Evolutionary conservation across 1,140 invertebrate species (phyloP).

Genomic region (Apis cerana): DNA sequence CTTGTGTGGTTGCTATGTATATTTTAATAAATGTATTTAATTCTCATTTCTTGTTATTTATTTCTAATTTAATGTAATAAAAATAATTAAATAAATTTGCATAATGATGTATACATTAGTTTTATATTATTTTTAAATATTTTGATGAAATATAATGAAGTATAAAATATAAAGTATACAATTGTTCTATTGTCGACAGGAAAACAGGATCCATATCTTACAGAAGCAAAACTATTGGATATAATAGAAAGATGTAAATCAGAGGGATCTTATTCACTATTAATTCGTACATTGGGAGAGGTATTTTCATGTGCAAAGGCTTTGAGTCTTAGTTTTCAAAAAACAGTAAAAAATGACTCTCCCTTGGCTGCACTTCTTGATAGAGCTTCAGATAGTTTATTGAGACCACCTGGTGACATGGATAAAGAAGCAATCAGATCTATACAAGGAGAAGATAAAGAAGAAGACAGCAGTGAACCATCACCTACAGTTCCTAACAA

Average conservation of each 20-base stretch:
- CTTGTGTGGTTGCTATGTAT: conserved; percentile 42
- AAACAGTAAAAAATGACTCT: conserved; percentile 77
- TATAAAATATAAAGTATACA: conserved; percentile 22
- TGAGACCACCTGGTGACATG: conserved; percentile 78
- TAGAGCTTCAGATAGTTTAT: conserved; percentile 76
- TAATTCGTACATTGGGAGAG: conserved; percentile 86
- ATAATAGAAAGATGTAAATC: conserved; percentile 86
- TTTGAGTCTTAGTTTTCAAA: conserved; percentile 86
- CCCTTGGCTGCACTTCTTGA: conserved; percentile 80
- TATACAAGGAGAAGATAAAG: conserved; percentile 92
- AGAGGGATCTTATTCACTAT: conserved; percentile 83
- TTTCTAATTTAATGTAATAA: conserved; percentile 12
- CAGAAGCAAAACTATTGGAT: conserved; percentile 84
- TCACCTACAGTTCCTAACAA: conserved; percentile 80
- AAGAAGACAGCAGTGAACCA: conserved; percentile 86
- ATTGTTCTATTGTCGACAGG: conserved; percentile 64
- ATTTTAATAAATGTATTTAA: conserved; percentile 41
- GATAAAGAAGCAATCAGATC: conserved; percentile 87
- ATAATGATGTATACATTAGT: not conserved
- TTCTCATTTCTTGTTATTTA: conserved; percentile 38
- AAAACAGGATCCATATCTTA: conserved; percentile 83
- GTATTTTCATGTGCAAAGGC: conserved; percentile 88
- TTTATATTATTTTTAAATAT: not conserved
- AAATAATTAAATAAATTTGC: not conserved
- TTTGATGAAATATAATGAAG: too few relatives aligned